phyloP scores from a whole-genome alignment of 1,140 invertebrate genomes.

The Drosophila seguyi region DNA sequence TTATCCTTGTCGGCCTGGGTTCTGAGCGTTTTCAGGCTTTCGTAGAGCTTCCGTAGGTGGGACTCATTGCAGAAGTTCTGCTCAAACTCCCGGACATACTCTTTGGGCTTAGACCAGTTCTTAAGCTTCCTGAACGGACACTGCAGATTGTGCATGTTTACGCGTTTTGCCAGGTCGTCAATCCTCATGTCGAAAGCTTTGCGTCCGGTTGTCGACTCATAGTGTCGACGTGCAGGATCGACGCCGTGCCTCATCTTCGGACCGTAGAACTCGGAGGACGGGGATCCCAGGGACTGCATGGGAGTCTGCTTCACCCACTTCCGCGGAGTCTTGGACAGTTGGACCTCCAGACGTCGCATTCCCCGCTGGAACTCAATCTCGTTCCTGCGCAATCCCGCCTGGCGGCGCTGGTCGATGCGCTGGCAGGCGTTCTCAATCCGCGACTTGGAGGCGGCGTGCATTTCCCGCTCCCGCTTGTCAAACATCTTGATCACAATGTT shows the following conservation, averaged over 20 bases:
- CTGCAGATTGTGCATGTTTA: conserved; percentile 46
- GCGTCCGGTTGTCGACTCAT: conserved; percentile 38
- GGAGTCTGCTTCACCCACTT: conserved; percentile 82
- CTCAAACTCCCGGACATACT: conserved; percentile 66
- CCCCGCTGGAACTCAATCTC: no score
- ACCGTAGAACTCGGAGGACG: conserved; percentile 86
- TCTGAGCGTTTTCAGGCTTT: conserved; percentile 51
- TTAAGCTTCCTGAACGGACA: conserved; percentile 76
- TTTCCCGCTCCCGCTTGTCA: conserved; percentile 76
- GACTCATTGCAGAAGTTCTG: conserved; percentile 77
- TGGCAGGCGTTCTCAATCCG: conserved; percentile 84
- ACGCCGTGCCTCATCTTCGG: conserved; percentile 86
- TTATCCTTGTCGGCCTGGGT: conserved; percentile 37
- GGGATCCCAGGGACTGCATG: conserved; percentile 85
- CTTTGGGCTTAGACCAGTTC: conserved; percentile 76
- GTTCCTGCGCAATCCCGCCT: conserved; percentile 81
- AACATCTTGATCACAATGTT: conserved; percentile 86
- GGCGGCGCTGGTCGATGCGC: conserved; percentile 78
- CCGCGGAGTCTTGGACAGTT: conserved; percentile 42
- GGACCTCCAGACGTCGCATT: conserved; percentile 59
- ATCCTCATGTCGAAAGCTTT: conserved; percentile 77
- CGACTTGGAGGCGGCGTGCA: conserved; percentile 78
- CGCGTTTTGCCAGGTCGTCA: conserved; percentile 72
- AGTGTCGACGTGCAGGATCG: conserved; percentile 85
- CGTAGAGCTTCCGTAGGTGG: conserved; percentile 72